Percentiles rank a stretch among this genome's conserved stretches.
These are phyloP conservation scores for Solea senegalensis DNA, from an alignment of 2,113 vertebrate genomes.

Conservation along the genomic window DNA sequence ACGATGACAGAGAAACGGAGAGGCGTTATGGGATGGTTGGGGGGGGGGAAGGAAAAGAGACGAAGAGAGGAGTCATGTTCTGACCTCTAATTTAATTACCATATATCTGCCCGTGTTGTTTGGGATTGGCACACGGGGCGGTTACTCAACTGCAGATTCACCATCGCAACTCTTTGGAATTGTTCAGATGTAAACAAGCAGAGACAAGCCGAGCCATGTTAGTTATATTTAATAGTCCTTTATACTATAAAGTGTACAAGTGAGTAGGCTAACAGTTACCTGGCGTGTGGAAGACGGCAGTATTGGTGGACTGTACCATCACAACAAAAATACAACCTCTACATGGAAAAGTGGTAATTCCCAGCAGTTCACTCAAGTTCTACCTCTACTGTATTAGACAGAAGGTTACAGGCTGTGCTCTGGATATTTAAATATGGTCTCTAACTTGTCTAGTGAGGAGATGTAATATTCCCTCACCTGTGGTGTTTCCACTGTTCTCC, in stretches of 20 bases:
- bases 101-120: neutral
- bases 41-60: neutral
- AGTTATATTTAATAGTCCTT: slow-evolving; percentile 18
- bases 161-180: neutral
- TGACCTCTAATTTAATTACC: slow-evolving; percentile 29
- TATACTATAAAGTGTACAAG: neutral
- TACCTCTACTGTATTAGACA: too few species aligned
- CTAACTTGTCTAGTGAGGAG: too few species aligned
- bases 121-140: neutral
- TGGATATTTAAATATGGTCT: too few species aligned
- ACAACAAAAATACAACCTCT: slow-evolving; percentile 10
- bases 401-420: too few species aligned
- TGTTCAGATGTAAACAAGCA: neutral
- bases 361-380: neutral
- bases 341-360: slow-evolving; percentile 6
- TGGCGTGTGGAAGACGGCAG: slow-evolving; percentile 34
- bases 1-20: slow-evolving; percentile 12
- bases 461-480: too few species aligned
- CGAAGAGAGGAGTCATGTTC: neutral
- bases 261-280: slow-evolving; percentile 37
- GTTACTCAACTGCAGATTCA: slow-evolving; percentile 8
- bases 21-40: slow-evolving; percentile 1
- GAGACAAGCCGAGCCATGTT: neutral
- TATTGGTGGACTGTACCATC: slow-evolving; percentile 34
- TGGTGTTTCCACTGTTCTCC: too few species aligned